Base-by-base conservation (phyloP, 2,113 vertebrate species). In the Peromyscus maniculatus region DNA sequence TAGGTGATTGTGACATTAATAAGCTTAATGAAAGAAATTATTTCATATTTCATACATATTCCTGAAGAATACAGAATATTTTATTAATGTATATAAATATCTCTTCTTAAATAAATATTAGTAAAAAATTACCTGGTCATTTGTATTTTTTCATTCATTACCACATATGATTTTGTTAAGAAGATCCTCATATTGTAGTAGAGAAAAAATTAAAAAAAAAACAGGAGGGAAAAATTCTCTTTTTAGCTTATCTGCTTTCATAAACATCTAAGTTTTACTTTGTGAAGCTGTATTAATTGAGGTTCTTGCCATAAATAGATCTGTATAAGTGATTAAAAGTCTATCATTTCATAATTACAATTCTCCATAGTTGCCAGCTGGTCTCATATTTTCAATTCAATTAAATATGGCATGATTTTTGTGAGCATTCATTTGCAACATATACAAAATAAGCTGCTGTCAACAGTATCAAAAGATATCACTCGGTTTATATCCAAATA, bases 381-480 rank as follows among this genome's bases (percentile, higher is more conserved):
- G 75, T 91, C 55, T 91, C 24, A 19, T 95, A 26, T 95, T 97
- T 97, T 94, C 46, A n/a, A 31, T 89, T 87, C 57, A 59, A 33
- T 46, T 95, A 71, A 92, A 93, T 87, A 71, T 64, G 87, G 62
- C 24, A 83, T 62, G 49, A 59, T 89, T 97, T 93, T 82, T 94
- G n/a, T 92, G 49, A 67, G 49, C 87, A 96, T 97, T 94, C 87
- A 93, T 12, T 97, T 97, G 49, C 96, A 95, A 95, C 43, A 4
- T 84, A 87, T 89, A 95, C 8, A 97, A 98, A 98, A 97, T 95
- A 95, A 98, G 49, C 12, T 87, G 43, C n/a, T 96, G 87, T 90
- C n/a, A 97, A 89, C 66, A 89, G 0, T 93, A 89, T 96, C 77
- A 97, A 96, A 98, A 87, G 33, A n/a, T 77, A 59, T 79, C 97